Base-by-base conservation (phyloP, 2,888 invertebrate genomes). In the Cephus pulcher region DNA sequence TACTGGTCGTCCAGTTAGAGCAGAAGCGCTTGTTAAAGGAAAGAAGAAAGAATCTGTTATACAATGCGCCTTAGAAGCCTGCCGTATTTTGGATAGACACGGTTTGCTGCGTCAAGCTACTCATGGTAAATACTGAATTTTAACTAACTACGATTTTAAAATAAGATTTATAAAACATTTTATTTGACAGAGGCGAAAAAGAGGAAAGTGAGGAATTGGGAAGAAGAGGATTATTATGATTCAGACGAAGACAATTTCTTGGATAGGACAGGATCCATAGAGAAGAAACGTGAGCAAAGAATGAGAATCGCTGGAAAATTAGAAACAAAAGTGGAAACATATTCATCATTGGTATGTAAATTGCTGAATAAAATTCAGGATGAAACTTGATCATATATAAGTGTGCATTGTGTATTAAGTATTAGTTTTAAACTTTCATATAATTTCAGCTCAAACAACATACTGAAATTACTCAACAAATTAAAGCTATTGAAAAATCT, bases 171-270 rank as follows among this genome's bases (percentile, higher is more conserved):
- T 78, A 34, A 30, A 70, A 32, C 15, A n/a, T 15, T 77, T 68
- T 78, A 34, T 37, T 76, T 86, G 90, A 30, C 86, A 96, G 97
- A 97, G 90, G 95, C 96, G 0, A 94, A 95, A n/a, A 96, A 97
- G 79, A 93, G 96, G 0, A 97, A 96, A 90, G 92, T 93, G 12
- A 95, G 95, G 84, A 95, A 96, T 85, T 96, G 96, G 94, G 94
- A 95, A 86, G 97, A 96, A 4, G 97, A 98, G 88, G 99, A 98
- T 91, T 98, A 94, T 90, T 98, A 98, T 90, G 97, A 97, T 85
- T 97, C 97, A 1, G 98, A 99, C 88, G 99, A 99, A 80, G 99
- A 99, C 91, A 96, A 96, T 34, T 99, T 97, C 93, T 93, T 98
- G 77, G 99, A 99, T 91, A 93, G 99, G 81, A 99, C 99, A 0